Base-by-base conservation (phyloP, 2,888 invertebrate species). In the Erebia palarica region DNA sequence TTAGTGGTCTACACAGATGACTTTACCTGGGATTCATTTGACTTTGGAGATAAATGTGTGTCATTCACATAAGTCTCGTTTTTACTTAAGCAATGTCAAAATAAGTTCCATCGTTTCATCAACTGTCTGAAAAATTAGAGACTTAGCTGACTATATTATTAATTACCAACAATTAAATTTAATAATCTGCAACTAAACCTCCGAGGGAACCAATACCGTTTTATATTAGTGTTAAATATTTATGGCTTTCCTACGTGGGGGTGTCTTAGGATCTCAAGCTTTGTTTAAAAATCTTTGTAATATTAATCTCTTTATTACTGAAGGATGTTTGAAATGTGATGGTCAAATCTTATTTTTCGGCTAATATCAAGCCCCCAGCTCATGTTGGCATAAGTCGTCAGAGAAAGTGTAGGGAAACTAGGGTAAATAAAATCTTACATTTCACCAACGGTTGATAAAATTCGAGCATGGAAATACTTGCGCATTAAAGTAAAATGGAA, bases 191-290 rank as follows among this genome's bases (percentile, higher is more conserved):
- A 58, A 58, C 58, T 21, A 58, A 27, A 58, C 58, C 58, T 58
- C 58, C 58, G 58, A 58, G 21, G 13, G 4, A 27, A 27, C 58
- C 58, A 58, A 58, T 21, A 27, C 13, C 10, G n/a, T 60, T 60
- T 14, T 16, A 71, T 71, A 66, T 63, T 57, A 61, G 14, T 66
- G 55, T 69, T 58, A 69, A 68, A 70, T 72, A 72, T 69, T 73
- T 70, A 70, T 71, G 65, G 55, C 70, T 63, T 42, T 71, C 74
- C 73, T 73, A 78, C 79, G 73, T 79, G 75, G 76, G 76, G 76
- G 75, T 71, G 73, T 73, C 75, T 72, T 78, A 78, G 77, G 78
- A 76, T 78, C 78, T 78, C 77, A 78, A 73, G 65, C 73, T 69
- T 72, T 73, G 68, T 73, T 63, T 73, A 68, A 58, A 73, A 71